Evolutionary conservation across 2,797 vertebrate genomes (phyloP).

Genomic region (Periparus ater): DNA sequence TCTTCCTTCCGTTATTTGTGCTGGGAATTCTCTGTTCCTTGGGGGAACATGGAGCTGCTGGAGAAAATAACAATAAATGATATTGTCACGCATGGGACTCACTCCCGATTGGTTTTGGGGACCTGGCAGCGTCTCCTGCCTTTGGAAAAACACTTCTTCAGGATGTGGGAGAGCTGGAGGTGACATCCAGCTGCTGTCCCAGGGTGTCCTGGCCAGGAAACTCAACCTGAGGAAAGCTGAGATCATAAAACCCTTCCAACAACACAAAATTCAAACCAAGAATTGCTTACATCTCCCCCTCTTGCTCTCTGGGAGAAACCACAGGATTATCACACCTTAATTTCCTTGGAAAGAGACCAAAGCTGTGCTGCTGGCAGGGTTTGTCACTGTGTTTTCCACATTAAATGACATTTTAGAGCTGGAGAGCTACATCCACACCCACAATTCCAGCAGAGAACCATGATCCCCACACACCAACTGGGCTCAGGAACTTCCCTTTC

Average conservation of each 20-base stretch:
- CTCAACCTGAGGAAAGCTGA: not conserved
- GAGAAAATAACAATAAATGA: not conserved
- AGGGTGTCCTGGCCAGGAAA: rapidly evolving
- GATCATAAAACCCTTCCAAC: rapidly evolving
- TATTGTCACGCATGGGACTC: not conserved
- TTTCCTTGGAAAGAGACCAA: not conserved
- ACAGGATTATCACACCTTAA: rapidly evolving
- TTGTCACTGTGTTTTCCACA: rapidly evolving
- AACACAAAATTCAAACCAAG: rapidly evolving
- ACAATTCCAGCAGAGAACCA: rapidly evolving
- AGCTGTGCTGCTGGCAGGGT: rapidly evolving
- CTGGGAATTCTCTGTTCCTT: not conserved
- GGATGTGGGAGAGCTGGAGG: not conserved
- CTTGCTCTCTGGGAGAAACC: not conserved
- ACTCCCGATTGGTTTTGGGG: not conserved
- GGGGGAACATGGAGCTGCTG: not conserved
- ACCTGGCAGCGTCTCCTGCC: not conserved
- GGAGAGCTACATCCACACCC: rapidly evolving
- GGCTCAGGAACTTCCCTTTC: not conserved
- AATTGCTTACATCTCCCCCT: not conserved
- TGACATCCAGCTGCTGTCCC: not conserved
- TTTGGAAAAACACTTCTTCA: rapidly evolving
- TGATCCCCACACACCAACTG: rapidly evolving
- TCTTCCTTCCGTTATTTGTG: not conserved
- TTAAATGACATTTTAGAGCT: rapidly evolving